Conservation (phyloP, 2,113 vertebrate genomes). For the Nibea albiflora region DNA sequence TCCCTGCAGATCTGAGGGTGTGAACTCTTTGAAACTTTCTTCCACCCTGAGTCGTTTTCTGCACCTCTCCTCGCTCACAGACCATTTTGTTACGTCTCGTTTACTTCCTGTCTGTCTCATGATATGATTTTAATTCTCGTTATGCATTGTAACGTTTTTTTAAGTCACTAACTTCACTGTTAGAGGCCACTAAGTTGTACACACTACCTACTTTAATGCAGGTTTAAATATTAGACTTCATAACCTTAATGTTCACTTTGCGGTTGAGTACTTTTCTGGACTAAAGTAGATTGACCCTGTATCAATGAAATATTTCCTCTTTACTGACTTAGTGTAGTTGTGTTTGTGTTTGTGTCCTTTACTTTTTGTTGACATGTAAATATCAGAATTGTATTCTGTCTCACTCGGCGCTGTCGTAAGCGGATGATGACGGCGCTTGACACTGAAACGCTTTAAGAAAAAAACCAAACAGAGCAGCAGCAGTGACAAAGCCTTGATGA, state of each 20-base stretch:
- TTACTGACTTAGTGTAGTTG: too few relatives aligned
- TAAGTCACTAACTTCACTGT: too few relatives aligned
- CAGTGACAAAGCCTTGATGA: conserved; percentile 18
- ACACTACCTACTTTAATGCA: too few relatives aligned
- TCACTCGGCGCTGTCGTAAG: conserved; percentile 36
- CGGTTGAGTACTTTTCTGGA: too few relatives aligned
- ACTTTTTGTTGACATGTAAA: not conserved
- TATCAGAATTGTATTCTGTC: conserved; percentile 4
- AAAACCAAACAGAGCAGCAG: not conserved
- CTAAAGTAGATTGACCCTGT: too few relatives aligned
- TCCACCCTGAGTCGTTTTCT: not conserved
- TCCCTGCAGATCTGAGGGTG: conserved; percentile 17
- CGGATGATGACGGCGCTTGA: conserved; percentile 34
- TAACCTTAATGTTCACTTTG: too few relatives aligned
- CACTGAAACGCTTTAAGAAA: conserved; percentile 14
- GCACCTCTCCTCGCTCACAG: not conserved
- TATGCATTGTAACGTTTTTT: not conserved
- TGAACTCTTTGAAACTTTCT: not conserved
- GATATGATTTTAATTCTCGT: not conserved
- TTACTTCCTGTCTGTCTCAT: not conserved
- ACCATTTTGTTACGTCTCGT: not conserved
- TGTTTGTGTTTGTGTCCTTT: too few relatives aligned
- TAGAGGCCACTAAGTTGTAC: too few relatives aligned
- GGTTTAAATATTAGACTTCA: too few relatives aligned
- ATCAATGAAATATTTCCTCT: too few relatives aligned